Evolutionary conservation across 1,140 invertebrate genomes (phyloP).

Genomic region (Drosophila azteca): DNA sequence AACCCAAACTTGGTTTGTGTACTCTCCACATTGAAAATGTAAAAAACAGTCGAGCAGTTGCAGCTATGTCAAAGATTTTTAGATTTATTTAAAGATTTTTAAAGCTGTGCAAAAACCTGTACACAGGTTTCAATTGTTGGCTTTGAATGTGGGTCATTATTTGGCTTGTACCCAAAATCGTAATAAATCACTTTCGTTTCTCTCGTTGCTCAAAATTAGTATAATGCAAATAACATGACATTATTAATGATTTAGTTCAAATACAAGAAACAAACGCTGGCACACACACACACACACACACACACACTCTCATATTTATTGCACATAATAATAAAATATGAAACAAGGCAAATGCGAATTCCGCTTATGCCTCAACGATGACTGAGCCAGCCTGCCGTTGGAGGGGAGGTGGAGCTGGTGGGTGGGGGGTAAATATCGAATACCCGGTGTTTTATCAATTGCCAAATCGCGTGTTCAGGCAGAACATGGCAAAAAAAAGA

Average conservation of each 20-base stretch:
- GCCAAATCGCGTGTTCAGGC: slow-evolving; percentile 69
- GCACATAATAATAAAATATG: slow-evolving; percentile 58
- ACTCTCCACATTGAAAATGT: too few species aligned
- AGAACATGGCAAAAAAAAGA: slow-evolving; percentile 16
- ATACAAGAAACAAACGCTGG: slow-evolving; percentile 25
- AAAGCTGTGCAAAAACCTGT: too few species aligned
- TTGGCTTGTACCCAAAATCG: slow-evolving; percentile 21
- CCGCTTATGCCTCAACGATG: slow-evolving; percentile 44
- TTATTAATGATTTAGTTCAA: slow-evolving; percentile 69
- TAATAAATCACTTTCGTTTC: slow-evolving; percentile 68
- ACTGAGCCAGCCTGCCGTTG: slow-evolving; percentile 15
- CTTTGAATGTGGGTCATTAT: slow-evolving; percentile 39
- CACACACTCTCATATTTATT: slow-evolving; percentile 37
- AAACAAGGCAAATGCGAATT: slow-evolving; percentile 50
- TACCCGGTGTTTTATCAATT: slow-evolving; percentile 81
- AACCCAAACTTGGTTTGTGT: too few species aligned
- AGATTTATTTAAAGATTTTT: too few species aligned
- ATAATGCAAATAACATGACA: slow-evolving; percentile 77
- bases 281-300: slow-evolving; percentile 28
- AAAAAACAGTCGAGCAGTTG: too few species aligned
- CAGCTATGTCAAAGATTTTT: too few species aligned
- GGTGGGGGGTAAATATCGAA: slow-evolving; percentile 73
- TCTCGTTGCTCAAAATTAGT: slow-evolving; percentile 65
- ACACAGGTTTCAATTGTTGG: too few species aligned
- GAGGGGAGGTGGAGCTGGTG: not conserved